Evolutionary conservation across 2,113 vertebrate species (phyloP), one percentile per base, ranked within the genome.

Genomic region (Proteles cristata): DNA sequence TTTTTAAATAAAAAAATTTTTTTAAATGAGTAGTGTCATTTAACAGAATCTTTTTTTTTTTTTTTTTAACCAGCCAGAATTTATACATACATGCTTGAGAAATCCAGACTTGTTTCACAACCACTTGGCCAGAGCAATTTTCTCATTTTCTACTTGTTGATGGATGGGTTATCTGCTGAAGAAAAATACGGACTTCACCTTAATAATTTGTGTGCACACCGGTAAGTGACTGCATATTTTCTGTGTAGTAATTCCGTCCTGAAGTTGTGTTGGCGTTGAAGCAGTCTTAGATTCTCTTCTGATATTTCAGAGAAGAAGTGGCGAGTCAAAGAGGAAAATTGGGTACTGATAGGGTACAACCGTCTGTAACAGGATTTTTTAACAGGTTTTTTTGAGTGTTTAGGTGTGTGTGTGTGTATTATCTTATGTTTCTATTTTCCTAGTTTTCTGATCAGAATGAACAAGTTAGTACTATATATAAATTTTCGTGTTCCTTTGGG

Each of bases 21-120:
- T 39, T 39, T 39, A 39, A 39, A 39, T 39, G 39, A 39, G 39
- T 39, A 31, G 63, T 90, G 39, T 39, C 93, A 1, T 97, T 48
- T 97, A 97, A 97, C 63, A 96, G 68, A 96, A 90, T 48, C 55
- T 50, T 97, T 97, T 68, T 97, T 97, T 71, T 98, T 98, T 95
- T 97, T 97, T 98, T 97, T 92, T 97, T 86, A 98, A 98, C 88
- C 98, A 99, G 99, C 99, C 92, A 99, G 98, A 96, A 97, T 99
- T 95, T 98, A 99, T 98, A 98, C 99, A 1, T 99, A 99, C 88
- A 99, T 99, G 99, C 98, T 99, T 98, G 99, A 99, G 98, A 99
- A 99, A 98, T 99, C 99, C 43, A 99, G 99, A 66, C 98, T 99
- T 17, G 89, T 99, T 97, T 97, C 97, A 48, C 98, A 98, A 35